phyloP scores from a whole-genome alignment of 2,113 vertebrate species.

The Salvelinus fontinalis region DNA sequence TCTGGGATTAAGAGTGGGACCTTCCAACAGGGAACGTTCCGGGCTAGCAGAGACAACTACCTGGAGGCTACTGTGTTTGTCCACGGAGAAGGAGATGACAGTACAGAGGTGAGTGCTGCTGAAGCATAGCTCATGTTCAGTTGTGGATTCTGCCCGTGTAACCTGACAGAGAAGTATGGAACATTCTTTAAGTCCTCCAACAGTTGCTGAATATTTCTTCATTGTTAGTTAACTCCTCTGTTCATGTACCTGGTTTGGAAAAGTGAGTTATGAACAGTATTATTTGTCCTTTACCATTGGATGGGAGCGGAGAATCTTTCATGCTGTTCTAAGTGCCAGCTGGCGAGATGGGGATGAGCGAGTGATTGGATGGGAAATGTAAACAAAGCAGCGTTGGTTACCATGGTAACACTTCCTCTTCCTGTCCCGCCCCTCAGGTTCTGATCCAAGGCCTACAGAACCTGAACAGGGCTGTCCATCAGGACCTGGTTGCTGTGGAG shows the following conservation, averaged over 20 bases:
- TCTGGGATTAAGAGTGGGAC: slow-evolving; percentile 88
- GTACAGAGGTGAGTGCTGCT: slow-evolving; percentile 79
- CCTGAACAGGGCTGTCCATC: slow-evolving; percentile 90
- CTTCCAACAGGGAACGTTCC: slow-evolving; percentile 91
- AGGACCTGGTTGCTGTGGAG: slow-evolving; percentile 92
- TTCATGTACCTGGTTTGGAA: too few species aligned
- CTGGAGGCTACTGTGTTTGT: slow-evolving; percentile 94
- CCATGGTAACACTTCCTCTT: too few species aligned
- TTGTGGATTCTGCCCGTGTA: too few species aligned
- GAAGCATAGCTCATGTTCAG: too few species aligned
- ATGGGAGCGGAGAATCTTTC: not conserved
- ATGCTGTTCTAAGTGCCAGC: not conserved
- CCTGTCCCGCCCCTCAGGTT: slow-evolving; percentile 71
- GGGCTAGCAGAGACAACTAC: slow-evolving; percentile 94
- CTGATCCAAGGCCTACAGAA: slow-evolving; percentile 91
- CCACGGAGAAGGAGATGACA: slow-evolving; percentile 84
- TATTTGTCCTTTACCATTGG: too few species aligned
- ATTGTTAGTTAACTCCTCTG: too few species aligned
- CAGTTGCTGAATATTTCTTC: too few species aligned
- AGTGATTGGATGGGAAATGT: too few species aligned
- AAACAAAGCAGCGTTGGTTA: too few species aligned
- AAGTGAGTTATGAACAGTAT: too few species aligned
- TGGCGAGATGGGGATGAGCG: not conserved
- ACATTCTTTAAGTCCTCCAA: too few species aligned
- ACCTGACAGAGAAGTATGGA: too few species aligned